Evolutionary conservation across 92 coral and sea anemone species (phyloP).

Genomic region (Epizoanthus illoricatus): DNA sequence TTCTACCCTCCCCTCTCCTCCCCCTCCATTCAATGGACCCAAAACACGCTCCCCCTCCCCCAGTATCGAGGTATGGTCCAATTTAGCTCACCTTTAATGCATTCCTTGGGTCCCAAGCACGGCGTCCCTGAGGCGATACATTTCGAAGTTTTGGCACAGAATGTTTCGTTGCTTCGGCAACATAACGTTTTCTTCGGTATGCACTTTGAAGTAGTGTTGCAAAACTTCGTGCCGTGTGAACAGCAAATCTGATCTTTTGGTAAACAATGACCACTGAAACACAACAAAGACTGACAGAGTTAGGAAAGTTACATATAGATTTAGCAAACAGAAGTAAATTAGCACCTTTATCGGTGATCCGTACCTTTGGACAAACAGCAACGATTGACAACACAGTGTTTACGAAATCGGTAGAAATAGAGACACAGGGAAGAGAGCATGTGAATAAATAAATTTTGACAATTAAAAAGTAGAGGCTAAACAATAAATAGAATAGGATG

Average conservation of each 20-base stretch:
- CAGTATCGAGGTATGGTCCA: not conserved
- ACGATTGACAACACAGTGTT: too few relatives aligned
- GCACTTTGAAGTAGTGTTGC: constrained; percentile 11
- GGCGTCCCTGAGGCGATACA: constrained; percentile 8
- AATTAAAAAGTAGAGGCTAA: too few relatives aligned
- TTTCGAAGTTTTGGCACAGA: not conserved
- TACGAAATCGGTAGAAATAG: too few relatives aligned
- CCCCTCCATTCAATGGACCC: too few relatives aligned
- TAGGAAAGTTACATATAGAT: too few relatives aligned
- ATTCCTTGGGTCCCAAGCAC: constrained; percentile 24
- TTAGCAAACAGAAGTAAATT: not conserved
- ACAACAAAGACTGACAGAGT: too few relatives aligned
- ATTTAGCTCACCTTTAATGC: not conserved
- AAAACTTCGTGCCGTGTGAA: constrained; percentile 9
- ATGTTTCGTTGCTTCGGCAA: constrained; percentile 17
- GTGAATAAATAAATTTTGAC: too few relatives aligned
- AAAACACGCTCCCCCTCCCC: not conserved
- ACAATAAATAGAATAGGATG: not conserved
- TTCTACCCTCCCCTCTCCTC: too few relatives aligned
- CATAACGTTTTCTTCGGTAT: not conserved
- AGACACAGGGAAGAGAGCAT: too few relatives aligned
- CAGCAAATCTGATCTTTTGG: constrained; percentile 5
- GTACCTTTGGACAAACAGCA: too few relatives aligned
- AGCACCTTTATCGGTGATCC: too few relatives aligned
- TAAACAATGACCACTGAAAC: constrained; percentile 18